A percentile compares a stretch with the other conserved stretches of the same genome.
Evolutionary conservation across 35 echinoderm and acorn worm species (phyloP).

Genomic region (Ophiothrix spiculata): DNA sequence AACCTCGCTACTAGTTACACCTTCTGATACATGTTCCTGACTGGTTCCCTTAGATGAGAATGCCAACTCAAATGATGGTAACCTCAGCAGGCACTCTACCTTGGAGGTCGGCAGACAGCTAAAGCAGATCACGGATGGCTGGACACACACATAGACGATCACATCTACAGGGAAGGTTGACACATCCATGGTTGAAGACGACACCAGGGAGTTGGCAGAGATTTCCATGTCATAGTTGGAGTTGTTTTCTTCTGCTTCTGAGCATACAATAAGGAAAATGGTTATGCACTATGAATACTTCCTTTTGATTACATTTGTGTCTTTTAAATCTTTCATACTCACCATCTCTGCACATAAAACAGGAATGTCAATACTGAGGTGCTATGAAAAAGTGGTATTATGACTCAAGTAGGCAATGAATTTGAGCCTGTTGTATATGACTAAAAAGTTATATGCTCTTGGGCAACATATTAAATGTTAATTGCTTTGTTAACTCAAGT

Average conservation of each 20-base stretch:
- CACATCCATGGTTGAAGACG: constrained; percentile 77
- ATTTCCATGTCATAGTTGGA: constrained; percentile 59
- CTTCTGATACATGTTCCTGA: neutral
- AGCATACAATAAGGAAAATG: neutral
- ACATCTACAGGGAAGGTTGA: constrained; percentile 94
- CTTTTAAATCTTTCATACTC: no score
- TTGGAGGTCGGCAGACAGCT: constrained; percentile 86
- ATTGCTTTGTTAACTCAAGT: no score
- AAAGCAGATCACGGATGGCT: constrained; percentile 80
- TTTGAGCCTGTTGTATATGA: no score
- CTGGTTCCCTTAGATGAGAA: constrained; percentile 70
- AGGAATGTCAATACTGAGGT: no score
- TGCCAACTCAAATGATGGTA: constrained; percentile 80
- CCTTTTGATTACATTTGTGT: no score
- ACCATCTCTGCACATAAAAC: no score
- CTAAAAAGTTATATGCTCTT: no score
- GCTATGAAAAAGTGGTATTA: no score
- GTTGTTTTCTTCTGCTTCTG: neutral
- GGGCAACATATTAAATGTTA: no score
- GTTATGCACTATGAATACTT: no score
- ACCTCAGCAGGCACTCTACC: constrained; percentile 83
- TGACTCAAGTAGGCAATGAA: no score
- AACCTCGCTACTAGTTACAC: neutral
- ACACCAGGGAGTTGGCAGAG: constrained; percentile 91
- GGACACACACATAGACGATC: constrained; percentile 81